Base-by-base conservation (phyloP, 1,140 invertebrate genomes). In the Diachasmimorpha longicaudata region DNA sequence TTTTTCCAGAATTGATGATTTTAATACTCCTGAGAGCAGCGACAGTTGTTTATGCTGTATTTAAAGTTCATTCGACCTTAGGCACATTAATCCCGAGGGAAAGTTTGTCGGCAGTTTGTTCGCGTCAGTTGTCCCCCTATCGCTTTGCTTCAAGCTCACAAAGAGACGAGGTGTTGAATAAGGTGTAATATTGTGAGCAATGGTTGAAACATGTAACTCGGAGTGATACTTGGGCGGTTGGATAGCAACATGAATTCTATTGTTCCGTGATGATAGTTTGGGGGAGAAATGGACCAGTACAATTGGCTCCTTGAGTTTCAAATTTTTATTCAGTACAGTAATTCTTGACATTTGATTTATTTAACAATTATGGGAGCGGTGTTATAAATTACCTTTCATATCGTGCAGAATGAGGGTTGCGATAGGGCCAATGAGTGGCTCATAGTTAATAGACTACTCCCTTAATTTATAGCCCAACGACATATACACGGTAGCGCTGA, bases 401-500 rank as follows among this genome's bases (percentile, higher is more conserved):
- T 63, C 0, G 14, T 23, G 31, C 14, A 23, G 14, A 63, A 63
- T 63, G 58, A 63, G 58, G 23, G 23, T 19, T 63, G 58, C 31
- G 21, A 25, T 63, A 63, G 58, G 58, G 21, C 58, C 58, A 23
- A 25, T 23, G 21, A 63, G 58, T 4, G 58, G 58, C 58, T 63
- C 21, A 68, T 69, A 79, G 75, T 79, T 81, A 83, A 83, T 83
- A 81, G 79, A 83, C 76, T 80, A 77, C 77, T 78, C 71, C 71
- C 71, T 67, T 79, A 83, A 82, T 82, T 82, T 81, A 79, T 79
- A 77, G 78, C 71, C 74, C 79, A 9, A 8, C 5, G 21, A 63
- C 31, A 14, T 25, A 78, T 76, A 66, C 68, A 66, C 72, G 31
- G 2, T 77, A 74, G 77, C 14, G 78, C 55, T 79, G 79, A 82